phyloP scores from a whole-genome alignment of 2,113 vertebrate genomes.

The Heterocephalus glaber region DNA sequence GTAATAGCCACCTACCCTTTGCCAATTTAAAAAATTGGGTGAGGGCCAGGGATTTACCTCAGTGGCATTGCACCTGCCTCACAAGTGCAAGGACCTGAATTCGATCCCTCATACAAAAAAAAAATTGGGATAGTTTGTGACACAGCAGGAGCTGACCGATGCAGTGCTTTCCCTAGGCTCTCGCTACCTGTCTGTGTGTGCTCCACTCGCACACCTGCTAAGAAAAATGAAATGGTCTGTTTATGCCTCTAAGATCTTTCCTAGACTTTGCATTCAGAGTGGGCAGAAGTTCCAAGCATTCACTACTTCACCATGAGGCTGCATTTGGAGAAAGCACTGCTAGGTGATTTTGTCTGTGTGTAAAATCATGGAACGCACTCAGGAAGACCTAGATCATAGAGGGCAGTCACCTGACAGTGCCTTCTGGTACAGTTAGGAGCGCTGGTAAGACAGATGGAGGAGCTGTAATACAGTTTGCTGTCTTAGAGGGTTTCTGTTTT shows the following conservation, averaged over 20 bases:
- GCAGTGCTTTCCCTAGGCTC: background rate
- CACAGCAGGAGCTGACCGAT: background rate
- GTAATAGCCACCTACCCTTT: too few species aligned
- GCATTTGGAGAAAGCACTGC: background rate
- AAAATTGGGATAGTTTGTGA: background rate
- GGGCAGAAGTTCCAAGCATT: background rate
- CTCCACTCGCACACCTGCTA: too few species aligned
- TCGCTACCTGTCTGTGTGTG: too few species aligned
- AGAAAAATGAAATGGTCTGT: background rate
- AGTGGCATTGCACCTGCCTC: too few species aligned
- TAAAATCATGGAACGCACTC: background rate
- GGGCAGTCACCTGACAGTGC: background rate
- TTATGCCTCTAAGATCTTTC: background rate
- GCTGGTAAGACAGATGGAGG: too few species aligned
- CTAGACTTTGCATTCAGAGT: background rate
- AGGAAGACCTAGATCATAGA: background rate
- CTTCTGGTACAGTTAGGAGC: background rate
- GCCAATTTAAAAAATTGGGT: background rate
- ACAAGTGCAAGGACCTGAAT: too few species aligned
- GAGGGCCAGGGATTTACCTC: too few species aligned
- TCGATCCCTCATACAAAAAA: too few species aligned
- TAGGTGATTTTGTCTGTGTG: background rate
- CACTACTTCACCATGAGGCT: background rate
- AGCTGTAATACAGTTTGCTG: background rate
- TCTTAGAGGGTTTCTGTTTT: background rate